Base-by-base conservation (phyloP, 2,797 vertebrate genomes). In the Tiaroga cobitis region DNA sequence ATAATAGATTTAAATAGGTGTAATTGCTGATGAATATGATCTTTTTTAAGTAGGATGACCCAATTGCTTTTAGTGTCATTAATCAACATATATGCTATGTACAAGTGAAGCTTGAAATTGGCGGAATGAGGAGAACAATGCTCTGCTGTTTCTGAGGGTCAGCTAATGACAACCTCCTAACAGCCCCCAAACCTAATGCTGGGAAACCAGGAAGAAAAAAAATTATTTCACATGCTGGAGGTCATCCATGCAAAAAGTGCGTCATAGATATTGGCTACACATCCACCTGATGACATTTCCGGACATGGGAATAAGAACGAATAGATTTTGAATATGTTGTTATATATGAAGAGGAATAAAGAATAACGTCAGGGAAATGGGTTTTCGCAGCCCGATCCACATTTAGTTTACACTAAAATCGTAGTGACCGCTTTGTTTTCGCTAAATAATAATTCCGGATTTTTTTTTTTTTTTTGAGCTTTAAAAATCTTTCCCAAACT, bases 1-100 rank as follows among this genome's bases (percentile, higher is more conserved):
- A 92, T 92, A 95, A 85, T 61, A 81, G 49, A 86, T 82, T 43
- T 24, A 80, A 88, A 87, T 65, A 76, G 67, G 67, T 78, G 43
- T 86, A 88, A 82, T 67, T 83, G 79, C 59, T 21, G 94, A 95
- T 96, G 94, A 95, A 94, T 94, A 94, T 94, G 91, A 84, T 94
- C 91, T 92, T 95, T 93, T 65, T 94, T 95, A 95, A 96, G 93
- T 93, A 94, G 94, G 93, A 90, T 95, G 91, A 95, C 94, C 93
- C 95, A 96, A 95, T 95, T 96, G 95, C 94, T 94, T 95, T 95
- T 94, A 95, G 94, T 93, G 94, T 95, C 95, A 95, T 95, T 95
- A 95, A 95, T 95, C 95, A 95, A 96, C 94, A 95, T 95, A 95
- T 92, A 95, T 95, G 92, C 95, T 95, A 93, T 92, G 93, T 92